A percentile compares a stretch with the other conserved stretches of the same genome.
Conservation (phyloP, 1,140 invertebrate species). For the Drosophila eugracilis region DNA sequence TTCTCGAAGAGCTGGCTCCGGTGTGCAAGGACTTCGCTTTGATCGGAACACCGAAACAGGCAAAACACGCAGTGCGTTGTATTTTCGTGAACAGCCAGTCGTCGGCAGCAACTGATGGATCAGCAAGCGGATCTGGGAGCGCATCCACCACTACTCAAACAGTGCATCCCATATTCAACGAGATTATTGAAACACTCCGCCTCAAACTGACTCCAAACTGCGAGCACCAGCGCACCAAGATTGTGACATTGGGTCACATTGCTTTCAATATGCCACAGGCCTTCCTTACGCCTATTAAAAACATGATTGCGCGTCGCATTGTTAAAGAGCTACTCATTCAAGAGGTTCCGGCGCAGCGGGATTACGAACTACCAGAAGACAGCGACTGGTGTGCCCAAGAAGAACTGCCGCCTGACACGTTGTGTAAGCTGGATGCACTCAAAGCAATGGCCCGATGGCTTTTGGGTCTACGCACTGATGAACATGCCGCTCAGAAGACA, state of each 20-base stretch:
- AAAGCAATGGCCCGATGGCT: constrained; percentile 99
- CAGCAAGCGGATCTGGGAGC: constrained; percentile 23
- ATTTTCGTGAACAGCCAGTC: constrained; percentile 90
- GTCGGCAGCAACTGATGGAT: constrained; percentile 48
- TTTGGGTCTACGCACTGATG: constrained; percentile 94
- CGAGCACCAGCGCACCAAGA: constrained; percentile 95
- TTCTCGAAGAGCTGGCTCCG: constrained; percentile 90
- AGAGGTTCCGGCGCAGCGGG: constrained; percentile 87
- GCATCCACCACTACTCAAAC: constrained; percentile 82
- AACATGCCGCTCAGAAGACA: constrained; percentile 96
- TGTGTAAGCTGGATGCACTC: constrained; percentile 96
- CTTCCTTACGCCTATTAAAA: constrained; percentile 95
- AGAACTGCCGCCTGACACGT: constrained; percentile 94
- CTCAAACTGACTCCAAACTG: constrained; percentile 91
- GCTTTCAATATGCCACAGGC: constrained; percentile 95
- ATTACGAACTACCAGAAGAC: constrained; percentile 83
- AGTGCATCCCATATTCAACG: constrained; percentile 92
- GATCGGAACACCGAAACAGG: constrained; percentile 96
- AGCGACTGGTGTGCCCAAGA: constrained; percentile 95
- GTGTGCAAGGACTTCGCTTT: constrained; percentile 95
- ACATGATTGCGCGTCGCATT: constrained; percentile 97
- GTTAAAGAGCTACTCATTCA: constrained; percentile 97
- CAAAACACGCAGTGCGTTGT: constrained; percentile 97
- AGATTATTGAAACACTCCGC: constrained; percentile 94
- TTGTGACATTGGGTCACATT: constrained; percentile 97